phyloP scores from a whole-genome alignment of 35 echinoderm and acorn worm species.

The Strongylocentrotus purpuratus region DNA sequence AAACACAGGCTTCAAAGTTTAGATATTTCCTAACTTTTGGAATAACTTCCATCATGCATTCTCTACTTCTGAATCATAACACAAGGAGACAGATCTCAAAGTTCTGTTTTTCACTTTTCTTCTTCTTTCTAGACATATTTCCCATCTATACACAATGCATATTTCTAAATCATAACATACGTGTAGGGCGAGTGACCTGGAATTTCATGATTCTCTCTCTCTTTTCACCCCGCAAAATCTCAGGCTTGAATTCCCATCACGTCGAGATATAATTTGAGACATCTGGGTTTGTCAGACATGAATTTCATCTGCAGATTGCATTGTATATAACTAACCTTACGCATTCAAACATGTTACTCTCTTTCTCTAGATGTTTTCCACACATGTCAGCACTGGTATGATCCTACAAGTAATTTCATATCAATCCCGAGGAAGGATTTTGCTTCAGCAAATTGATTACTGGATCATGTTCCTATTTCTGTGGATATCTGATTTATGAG shows the following conservation, averaged over 20 bases:
- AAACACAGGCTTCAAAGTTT: not conserved
- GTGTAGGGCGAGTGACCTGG: not conserved
- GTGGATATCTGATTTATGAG: not conserved
- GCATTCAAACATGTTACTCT: not conserved
- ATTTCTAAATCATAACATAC: not conserved
- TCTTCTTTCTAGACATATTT: too few species aligned
- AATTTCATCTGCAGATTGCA: not conserved
- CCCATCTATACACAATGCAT: too few species aligned
- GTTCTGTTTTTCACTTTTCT: too few species aligned
- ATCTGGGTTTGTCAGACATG: not conserved
- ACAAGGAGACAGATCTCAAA: too few species aligned
- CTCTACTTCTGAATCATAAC: too few species aligned
- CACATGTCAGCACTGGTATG: not conserved
- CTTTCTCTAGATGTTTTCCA: not conserved
- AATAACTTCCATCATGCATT: too few species aligned
- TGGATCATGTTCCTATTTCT: not conserved
- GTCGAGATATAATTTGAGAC: not conserved
- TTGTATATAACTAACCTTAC: not conserved
- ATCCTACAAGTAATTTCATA: not conserved
- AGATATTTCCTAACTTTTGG: too few species aligned
- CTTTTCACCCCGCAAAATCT: not conserved
- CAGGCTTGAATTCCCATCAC: not conserved
- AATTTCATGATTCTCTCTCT: not conserved
- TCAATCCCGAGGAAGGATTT: not conserved
- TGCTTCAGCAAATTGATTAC: not conserved